phyloP scores from a whole-genome alignment of 2,888 invertebrate genomes.

The Mythimna ferrago region DNA sequence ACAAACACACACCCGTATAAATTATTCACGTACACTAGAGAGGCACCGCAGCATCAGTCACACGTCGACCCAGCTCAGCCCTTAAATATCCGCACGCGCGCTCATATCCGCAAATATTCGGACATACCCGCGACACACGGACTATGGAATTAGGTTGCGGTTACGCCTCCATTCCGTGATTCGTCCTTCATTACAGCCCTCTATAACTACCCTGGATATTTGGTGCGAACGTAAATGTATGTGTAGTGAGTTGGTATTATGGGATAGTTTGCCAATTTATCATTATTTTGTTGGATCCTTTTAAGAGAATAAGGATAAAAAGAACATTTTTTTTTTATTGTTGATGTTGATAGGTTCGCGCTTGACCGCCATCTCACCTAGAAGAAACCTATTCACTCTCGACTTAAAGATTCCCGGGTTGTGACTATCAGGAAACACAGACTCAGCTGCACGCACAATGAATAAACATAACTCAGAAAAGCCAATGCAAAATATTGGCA shows the following conservation, averaged over 20 bases:
- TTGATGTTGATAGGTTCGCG: too few species aligned
- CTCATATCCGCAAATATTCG: conserved; percentile 66
- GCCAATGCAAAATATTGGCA: too few species aligned
- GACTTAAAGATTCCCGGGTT: too few species aligned
- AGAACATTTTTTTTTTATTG: neutral
- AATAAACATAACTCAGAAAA: too few species aligned
- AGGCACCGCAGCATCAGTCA: conserved; percentile 74
- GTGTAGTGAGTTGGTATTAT: neutral
- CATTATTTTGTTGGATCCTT: neutral
- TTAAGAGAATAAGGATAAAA: neutral
- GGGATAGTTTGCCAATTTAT: neutral
- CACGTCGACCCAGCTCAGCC: conserved; percentile 72
- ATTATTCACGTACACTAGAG: conserved; percentile 65
- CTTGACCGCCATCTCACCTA: too few species aligned
- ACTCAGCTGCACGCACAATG: too few species aligned
- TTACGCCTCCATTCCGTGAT: conserved; percentile 55
- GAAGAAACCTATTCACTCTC: too few species aligned
- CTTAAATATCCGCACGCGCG: conserved; percentile 65
- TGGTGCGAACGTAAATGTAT: conserved; percentile 18
- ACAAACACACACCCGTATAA: conserved; percentile 56
- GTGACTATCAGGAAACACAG: too few species aligned
- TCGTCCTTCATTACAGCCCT: conserved; percentile 54
- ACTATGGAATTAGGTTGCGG: conserved; percentile 67
- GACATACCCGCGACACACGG: conserved; percentile 65
- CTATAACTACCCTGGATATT: conserved; percentile 38